phyloP scores from a whole-genome alignment of 2,888 invertebrate species.

The Cotesia congregata region DNA sequence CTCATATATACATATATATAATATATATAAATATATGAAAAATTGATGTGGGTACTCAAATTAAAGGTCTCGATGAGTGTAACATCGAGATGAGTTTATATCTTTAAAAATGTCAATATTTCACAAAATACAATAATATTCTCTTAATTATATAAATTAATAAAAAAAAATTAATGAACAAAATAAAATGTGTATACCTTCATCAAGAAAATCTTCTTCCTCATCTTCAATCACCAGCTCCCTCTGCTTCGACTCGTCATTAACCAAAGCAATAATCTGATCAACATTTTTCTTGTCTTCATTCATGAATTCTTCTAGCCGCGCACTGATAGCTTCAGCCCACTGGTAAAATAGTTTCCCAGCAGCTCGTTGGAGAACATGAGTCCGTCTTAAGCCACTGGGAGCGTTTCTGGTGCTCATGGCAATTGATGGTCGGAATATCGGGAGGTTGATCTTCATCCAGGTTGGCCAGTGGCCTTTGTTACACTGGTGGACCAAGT shows the following conservation, averaged over 20 bases:
- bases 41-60: too few relatives aligned
- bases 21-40: too few relatives aligned
- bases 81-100: too few relatives aligned
- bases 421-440: constrained; percentile 81
- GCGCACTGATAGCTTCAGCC: constrained; percentile 92
- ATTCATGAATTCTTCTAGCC: constrained; percentile 90
- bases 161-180: background rate
- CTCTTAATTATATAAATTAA: constrained; percentile 8
- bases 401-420: constrained; percentile 71
- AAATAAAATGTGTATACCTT: constrained; percentile 74
- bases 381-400: constrained; percentile 76
- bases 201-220: constrained; percentile 98
- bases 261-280: constrained; percentile 77
- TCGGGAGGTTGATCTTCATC: constrained; percentile 90
- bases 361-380: constrained; percentile 87
- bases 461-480: constrained; percentile 99
- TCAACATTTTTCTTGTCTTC: constrained; percentile 84
- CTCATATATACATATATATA: too few relatives aligned
- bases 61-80: too few relatives aligned
- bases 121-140: background rate
- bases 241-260: constrained; percentile 84
- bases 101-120: too few relatives aligned
- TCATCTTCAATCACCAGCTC: constrained; percentile 87
- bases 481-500: constrained; percentile 97
- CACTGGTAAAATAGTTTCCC: constrained; percentile 98